Evolutionary conservation across 2,888 invertebrate genomes (phyloP).

Genomic region (Trachelus troglodyta): DNA sequence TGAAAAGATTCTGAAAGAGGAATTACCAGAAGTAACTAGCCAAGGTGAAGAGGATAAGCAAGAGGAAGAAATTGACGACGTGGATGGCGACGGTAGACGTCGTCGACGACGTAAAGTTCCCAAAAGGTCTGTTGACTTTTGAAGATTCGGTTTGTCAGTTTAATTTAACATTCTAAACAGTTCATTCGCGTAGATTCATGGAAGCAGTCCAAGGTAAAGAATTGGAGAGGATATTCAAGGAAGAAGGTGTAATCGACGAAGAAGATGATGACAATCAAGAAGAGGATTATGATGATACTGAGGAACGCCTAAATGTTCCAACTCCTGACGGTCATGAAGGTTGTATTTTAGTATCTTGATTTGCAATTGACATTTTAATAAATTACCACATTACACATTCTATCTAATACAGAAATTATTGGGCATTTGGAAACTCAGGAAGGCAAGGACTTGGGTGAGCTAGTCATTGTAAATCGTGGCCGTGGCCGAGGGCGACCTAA

Average conservation of each 20-base stretch:
- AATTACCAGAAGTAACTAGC: conserved; percentile 42
- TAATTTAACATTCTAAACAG: background rate
- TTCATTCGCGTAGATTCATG: conserved; percentile 51
- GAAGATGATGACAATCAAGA: conserved; percentile 66
- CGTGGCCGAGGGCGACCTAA: conserved; percentile 71
- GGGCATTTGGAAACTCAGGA: conserved; percentile 75
- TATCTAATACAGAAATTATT: conserved; percentile 68
- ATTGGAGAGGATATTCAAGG: conserved; percentile 77
- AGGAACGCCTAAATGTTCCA: conserved; percentile 50
- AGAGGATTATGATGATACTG: conserved; percentile 49
- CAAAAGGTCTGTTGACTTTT: conserved; percentile 63
- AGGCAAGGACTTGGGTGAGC: conserved; percentile 72
- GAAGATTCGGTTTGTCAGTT: conserved; percentile 9
- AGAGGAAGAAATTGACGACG: conserved; percentile 60
- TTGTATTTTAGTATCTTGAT: conserved; percentile 13
- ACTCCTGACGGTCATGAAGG: conserved; percentile 55
- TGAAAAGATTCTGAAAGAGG: conserved; percentile 25
- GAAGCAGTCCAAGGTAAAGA: conserved; percentile 76
- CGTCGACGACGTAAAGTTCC: conserved; percentile 75
- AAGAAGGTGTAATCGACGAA: conserved; percentile 78
- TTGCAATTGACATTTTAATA: conserved; percentile 8
- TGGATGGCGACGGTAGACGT: conserved; percentile 71
- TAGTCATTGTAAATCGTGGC: conserved; percentile 71
- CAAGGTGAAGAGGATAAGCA: conserved; percentile 58
- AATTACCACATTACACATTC: conserved; percentile 1